Evolutionary conservation across 1,140 invertebrate species (phyloP), one percentile per base, ranked within the genome.

Genomic region (Danaus plexippus): DNA sequence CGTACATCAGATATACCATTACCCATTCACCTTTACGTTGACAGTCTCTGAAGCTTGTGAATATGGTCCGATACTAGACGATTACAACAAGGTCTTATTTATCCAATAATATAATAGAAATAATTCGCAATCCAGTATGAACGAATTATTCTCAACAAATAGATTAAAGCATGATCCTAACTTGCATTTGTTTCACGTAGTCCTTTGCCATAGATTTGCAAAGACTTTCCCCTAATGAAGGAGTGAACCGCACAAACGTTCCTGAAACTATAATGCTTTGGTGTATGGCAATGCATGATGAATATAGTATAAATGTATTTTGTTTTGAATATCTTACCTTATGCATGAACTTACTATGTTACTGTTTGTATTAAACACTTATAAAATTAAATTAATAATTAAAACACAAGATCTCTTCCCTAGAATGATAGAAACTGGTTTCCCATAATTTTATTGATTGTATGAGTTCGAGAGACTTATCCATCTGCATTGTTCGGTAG

Each of bases 1-100:
- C 83, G 74, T 67, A 86, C 80, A 79, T 83, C 61, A 73, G 42
- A 62, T 61, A 63, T 79, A 78, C 75, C 75, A 81, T 81, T 59
- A 73, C 71, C 71, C 68, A 77, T 75, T 82, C 72, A 80, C 78
- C 64, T 67, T 80, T 65, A 67, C 65, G 69, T 67, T 62, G 61
- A 75, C 66, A 71, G 55, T 64, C 61, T 73, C 64, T 58, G 69
- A 79, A 71, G 73, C 80, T 71, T 85, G 75, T 80, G 72, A 80
- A 80, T 78, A 75, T 80, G 75, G 72, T 81, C 74, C 59, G 48
- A 55, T 66, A 64, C 75, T 75, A 68, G 63, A 64, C 73, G 78
- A 77, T 75, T 77, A 78, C 73, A 48, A 13, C 54, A 15, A 15
- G 15, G 3, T 15, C 3, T 15, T 1, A 1, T 15, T 1, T 15